Conservation (phyloP, 53 echinoderm and acorn worm genomes). For the Henricia sp. region DNA sequence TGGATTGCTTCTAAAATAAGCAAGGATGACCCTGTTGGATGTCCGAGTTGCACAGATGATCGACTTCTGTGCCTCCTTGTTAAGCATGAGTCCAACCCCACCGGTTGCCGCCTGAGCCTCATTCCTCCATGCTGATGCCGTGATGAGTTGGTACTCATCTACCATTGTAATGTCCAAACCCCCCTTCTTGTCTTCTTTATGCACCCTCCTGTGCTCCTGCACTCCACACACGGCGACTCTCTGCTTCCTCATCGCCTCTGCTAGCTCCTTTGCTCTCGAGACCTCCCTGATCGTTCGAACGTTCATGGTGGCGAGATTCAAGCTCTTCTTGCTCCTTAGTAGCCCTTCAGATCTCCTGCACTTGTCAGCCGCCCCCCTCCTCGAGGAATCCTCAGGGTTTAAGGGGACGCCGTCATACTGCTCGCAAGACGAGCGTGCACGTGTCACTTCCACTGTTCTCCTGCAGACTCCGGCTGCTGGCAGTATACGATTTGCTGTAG, state of each 20-base stretch:
- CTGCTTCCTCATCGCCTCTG: constrained; percentile 3
- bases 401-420: constrained; percentile 14
- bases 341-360: constrained; percentile 13
- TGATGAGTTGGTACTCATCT: not conserved
- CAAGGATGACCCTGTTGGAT: constrained; percentile 1
- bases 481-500: constrained; percentile 20
- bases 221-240: not conserved
- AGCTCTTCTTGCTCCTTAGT: constrained; percentile 2
- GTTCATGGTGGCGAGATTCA: constrained; percentile 21
- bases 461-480: no score
- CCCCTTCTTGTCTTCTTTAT: not conserved
- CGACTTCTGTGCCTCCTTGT: not conserved
- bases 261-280: constrained; percentile 7
- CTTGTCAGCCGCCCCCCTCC: constrained; percentile 11
- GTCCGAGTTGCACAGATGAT: not conserved
- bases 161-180: not conserved
- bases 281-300: constrained; percentile 22
- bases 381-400: constrained; percentile 1
- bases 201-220: constrained; percentile 22
- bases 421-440: constrained; percentile 18
- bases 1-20: not conserved
- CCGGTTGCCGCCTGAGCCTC: constrained; percentile 6
- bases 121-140: not conserved
- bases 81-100: not conserved
- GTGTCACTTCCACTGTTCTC: not conserved